Evolutionary conservation across 1,140 invertebrate genomes (phyloP), one percentile per base, ranked within the genome.

Genomic region (Papilio glaucus): DNA sequence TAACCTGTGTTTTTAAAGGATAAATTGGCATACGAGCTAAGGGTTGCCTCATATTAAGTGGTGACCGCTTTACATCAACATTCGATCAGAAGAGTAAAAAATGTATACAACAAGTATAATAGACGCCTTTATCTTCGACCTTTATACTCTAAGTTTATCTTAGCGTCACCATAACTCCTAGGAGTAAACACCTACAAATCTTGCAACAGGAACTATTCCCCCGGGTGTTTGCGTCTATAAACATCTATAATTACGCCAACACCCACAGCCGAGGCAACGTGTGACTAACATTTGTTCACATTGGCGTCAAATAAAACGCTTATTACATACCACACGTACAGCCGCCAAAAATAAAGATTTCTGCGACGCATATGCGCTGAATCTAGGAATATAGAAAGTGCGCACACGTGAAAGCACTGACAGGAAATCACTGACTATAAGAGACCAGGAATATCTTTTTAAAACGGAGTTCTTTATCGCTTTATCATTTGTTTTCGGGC

Each of bases 331-430:
- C 39, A 29, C 18, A 65, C 15, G 37, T 12, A 29, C 10, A 7
- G 24, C 29, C n/a, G 37, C 37, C 18, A 9, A 65, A 65, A 65
- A 65, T 65, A 65, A 65, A 29, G 53, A 62, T 18, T 65, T 65
- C 37, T 4, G 37, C 62, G 18, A 39, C 37, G 37, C 62, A 65
- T 15, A 33, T 61, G 13, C n/a, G 26, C 29, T 61, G 24, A 24
- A 37, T 12, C n/a, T 15, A 37, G 6, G 13, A 61, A 57, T 13
- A 57, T 24, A 21, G 10, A 53, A 12, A 2, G 29, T 33, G 2
- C 29, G 2, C 38, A 49, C 9, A 53, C 21, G 49, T 53, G 49
- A 24, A 57, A 24, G 9, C 12, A 57, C 49, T 26, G 21, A 10
- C 49, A 9, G 9, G 49, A 57, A 24, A 26, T 57, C 1, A 1